Conservation (phyloP, 2,797 vertebrate genomes). For the Myripristis murdjan region DNA sequence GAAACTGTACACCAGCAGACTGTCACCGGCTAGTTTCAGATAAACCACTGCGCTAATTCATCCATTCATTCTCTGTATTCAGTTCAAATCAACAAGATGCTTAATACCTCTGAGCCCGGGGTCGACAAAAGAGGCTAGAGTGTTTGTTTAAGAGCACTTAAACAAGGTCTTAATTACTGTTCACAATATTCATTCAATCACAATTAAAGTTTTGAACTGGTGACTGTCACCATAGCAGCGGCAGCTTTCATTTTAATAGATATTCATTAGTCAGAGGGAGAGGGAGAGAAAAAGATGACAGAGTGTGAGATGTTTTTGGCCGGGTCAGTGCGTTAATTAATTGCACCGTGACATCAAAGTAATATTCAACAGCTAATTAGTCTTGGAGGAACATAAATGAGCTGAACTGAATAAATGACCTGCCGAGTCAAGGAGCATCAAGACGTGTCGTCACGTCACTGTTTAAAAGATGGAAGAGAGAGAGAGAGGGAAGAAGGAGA, state of each 20-base stretch:
- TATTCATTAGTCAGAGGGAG: constrained; percentile 24
- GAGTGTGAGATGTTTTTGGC: constrained; percentile 1
- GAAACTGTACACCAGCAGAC: not conserved
- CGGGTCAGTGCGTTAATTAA: constrained; percentile 11
- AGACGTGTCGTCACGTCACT: constrained; percentile 14
- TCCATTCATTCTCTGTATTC: not conserved
- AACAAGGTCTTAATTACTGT: constrained; percentile 34
- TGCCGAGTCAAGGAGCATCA: constrained; percentile 18
- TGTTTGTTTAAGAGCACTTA: constrained; percentile 12
- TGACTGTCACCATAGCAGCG: constrained; percentile 29
- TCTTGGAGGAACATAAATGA: too few relatives aligned
- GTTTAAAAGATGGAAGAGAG: not conserved
- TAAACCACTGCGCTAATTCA: not conserved
- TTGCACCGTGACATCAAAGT: too few relatives aligned
- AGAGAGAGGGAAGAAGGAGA: too few relatives aligned
- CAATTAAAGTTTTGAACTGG: constrained; percentile 41
- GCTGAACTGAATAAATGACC: constrained; percentile 1
- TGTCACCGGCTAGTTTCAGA: not conserved
- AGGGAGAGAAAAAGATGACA: constrained; percentile 25
- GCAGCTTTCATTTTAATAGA: constrained; percentile 40
- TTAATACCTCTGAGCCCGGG: not conserved
- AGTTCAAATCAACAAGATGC: not conserved
- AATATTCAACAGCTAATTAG: too few relatives aligned
- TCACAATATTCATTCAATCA: constrained; percentile 46
- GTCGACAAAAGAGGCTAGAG: constrained; percentile 3